Conservation (phyloP, 2,113 vertebrate genomes). For the Carassius gibelio region DNA sequence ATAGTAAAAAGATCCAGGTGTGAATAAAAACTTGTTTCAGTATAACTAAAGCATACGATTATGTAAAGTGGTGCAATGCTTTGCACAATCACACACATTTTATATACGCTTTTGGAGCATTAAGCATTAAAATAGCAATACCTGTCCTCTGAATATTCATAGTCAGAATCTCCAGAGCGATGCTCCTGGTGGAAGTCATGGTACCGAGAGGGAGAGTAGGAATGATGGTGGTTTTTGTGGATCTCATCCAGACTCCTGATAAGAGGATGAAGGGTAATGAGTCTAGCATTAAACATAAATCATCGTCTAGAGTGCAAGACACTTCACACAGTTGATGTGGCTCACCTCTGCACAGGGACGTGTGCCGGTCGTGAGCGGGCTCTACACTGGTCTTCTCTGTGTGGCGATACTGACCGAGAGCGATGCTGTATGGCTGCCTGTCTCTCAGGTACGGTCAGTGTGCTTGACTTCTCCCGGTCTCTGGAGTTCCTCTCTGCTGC, state of each 20-base stretch:
- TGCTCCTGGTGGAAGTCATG: constrained; percentile 87
- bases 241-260: constrained; percentile 98
- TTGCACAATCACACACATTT: neutral
- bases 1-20: neutral
- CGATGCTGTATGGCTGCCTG: constrained; percentile 89
- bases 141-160: constrained; percentile 98
- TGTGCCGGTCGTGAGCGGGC: constrained; percentile 91
- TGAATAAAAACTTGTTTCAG: neutral
- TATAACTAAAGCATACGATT: neutral
- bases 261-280: constrained; percentile 12
- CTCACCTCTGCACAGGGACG: constrained; percentile 97
- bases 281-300: neutral
- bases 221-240: constrained; percentile 91
- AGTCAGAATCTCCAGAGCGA: constrained; percentile 87
- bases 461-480: constrained; percentile 86
- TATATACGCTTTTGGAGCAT: neutral
- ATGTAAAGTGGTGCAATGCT: neutral
- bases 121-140: constrained; percentile 64
- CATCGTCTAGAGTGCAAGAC: neutral
- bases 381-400: constrained; percentile 91
- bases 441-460: constrained; percentile 91
- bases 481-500: constrained; percentile 88
- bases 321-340: neutral
- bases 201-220: constrained; percentile 90
- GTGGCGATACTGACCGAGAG: constrained; percentile 95